Percentiles rank a stretch among this genome's conserved stretches.
Evolutionary conservation across 2,113 vertebrate species (phyloP).

Genomic region (Anhinga anhinga): DNA sequence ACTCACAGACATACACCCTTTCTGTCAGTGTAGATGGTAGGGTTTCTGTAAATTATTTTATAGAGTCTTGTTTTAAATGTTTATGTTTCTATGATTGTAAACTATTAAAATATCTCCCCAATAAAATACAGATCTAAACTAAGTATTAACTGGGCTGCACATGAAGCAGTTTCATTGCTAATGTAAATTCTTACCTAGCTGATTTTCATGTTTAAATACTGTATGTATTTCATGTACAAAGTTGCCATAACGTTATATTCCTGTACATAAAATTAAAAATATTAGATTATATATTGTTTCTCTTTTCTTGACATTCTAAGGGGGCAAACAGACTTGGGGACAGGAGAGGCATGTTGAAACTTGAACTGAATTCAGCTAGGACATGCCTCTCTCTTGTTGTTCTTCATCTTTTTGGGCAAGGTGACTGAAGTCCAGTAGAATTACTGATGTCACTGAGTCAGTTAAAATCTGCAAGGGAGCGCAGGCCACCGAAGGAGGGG

Average conservation of each 20-base stretch:
- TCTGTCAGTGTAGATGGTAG: constrained; percentile 71
- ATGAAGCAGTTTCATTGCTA: constrained; percentile 75
- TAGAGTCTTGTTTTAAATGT: constrained; percentile 84
- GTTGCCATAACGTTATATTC: constrained; percentile 84
- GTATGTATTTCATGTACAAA: constrained; percentile 95
- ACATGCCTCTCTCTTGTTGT: background rate
- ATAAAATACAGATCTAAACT: constrained; percentile 80
- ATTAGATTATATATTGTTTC: constrained; percentile 72
- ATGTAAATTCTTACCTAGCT: constrained; percentile 91
- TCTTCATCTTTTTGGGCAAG: background rate
- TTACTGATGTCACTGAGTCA: background rate
- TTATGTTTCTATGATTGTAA: constrained; percentile 86
- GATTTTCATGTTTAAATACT: constrained; percentile 85
- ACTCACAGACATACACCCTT: constrained; percentile 58
- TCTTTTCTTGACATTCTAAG: constrained; percentile 5
- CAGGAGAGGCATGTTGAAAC: background rate
- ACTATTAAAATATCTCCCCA: constrained; percentile 79
- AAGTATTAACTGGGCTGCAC: constrained; percentile 77
- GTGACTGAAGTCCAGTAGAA: background rate
- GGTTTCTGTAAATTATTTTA: constrained; percentile 97
- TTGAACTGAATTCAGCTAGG: background rate
- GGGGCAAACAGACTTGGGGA: background rate
- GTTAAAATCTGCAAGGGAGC: background rate
- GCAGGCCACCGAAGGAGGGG: background rate
- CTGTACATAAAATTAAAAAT: constrained; percentile 84